A percentile compares a stretch with the other conserved stretches of the same genome.
Evolutionary conservation across 2,888 invertebrate species (phyloP).

Genomic region (Vannuccia rotundouncinata): DNA sequence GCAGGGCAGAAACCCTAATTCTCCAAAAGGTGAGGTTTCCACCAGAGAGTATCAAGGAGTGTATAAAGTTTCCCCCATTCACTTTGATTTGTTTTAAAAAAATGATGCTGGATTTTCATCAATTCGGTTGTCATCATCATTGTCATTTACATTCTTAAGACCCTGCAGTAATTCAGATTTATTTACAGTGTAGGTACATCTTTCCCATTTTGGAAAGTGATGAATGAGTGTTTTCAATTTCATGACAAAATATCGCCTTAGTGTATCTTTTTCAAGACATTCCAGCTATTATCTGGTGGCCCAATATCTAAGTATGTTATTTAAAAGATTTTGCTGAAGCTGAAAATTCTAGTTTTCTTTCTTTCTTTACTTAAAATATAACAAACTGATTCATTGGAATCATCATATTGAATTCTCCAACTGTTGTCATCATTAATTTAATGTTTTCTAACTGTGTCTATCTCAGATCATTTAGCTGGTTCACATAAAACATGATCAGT

Average conservation of each 20-base stretch:
- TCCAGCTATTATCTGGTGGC: slow-evolving; percentile 10
- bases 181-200: slow-evolving; percentile 3
- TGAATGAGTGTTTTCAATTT: not conserved
- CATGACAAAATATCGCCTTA: slow-evolving; percentile 19
- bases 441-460: not conserved
- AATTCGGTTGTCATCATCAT: not conserved
- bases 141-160: not conserved
- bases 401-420: not conserved
- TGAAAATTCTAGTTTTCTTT: slow-evolving; percentile 6
- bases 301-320: not conserved
- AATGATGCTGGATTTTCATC: not conserved
- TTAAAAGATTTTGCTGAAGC: slow-evolving; percentile 4
- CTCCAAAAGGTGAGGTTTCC: too few relatives aligned
- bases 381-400: not conserved
- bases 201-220: slow-evolving; percentile 9
- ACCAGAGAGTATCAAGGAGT: too few relatives aligned
- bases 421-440: slow-evolving; percentile 20
- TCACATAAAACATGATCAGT: slow-evolving; percentile 3
- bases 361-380: slow-evolving; percentile 20
- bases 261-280: not conserved
- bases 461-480: not conserved
- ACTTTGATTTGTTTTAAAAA: too few relatives aligned
- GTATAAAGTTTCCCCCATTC: too few relatives aligned
- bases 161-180: slow-evolving; percentile 10
- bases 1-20: too few relatives aligned